Conservation (phyloP, 2,888 invertebrate genomes). For the Agriopis aurantiaria region DNA sequence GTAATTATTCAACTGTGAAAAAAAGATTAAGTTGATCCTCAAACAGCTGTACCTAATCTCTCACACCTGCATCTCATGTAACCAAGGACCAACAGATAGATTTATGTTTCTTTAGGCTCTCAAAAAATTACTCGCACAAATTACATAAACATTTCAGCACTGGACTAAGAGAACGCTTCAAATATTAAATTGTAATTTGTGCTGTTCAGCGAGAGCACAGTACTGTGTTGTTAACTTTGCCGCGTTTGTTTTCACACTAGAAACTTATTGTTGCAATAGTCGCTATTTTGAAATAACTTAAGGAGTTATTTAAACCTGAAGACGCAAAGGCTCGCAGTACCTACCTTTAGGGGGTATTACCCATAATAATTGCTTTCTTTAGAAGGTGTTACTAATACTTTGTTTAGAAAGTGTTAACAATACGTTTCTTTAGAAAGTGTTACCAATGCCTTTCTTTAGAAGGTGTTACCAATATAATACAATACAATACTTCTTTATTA, state of each 20-base stretch:
- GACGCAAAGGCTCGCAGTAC: too few relatives aligned
- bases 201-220: constrained; percentile 37
- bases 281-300: not conserved
- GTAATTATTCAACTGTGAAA: too few relatives aligned
- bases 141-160: constrained; percentile 47
- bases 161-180: constrained; percentile 47
- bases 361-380: too few relatives aligned
- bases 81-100: constrained; percentile 23
- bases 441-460: too few relatives aligned
- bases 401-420: too few relatives aligned
- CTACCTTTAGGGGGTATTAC: too few relatives aligned
- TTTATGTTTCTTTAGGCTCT: constrained; percentile 30
- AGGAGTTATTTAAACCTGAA: not conserved
- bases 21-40: too few relatives aligned
- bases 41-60: constrained; percentile 2
- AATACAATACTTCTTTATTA: too few relatives aligned
- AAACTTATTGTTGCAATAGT: constrained; percentile 10
- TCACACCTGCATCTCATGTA: constrained; percentile 17
- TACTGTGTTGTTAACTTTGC: constrained; percentile 34
- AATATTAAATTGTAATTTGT: constrained; percentile 63
- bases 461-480: too few relatives aligned
- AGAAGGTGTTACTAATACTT: too few relatives aligned
- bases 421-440: too few relatives aligned
- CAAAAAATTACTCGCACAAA: constrained; percentile 42
- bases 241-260: constrained; percentile 28